Evolutionary conservation across 2,797 vertebrate species (phyloP).

Genomic region (Orestias chungarensis): DNA sequence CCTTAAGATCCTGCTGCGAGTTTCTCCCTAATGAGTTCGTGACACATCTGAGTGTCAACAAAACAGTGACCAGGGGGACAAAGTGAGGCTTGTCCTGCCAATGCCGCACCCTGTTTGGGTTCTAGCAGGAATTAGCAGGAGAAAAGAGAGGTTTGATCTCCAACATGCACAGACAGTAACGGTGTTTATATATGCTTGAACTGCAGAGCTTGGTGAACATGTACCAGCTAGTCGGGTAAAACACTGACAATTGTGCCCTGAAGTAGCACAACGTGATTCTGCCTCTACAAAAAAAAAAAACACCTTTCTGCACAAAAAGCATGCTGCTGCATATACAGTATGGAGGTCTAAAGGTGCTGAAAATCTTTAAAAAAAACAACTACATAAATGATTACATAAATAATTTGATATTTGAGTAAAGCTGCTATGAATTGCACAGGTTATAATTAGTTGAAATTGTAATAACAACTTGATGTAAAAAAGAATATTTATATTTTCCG

Average conservation of each 20-base stretch:
- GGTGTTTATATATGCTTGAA: neutral
- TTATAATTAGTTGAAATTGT: neutral
- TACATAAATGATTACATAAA: neutral
- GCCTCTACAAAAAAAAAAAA: no score
- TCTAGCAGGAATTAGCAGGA: slow-evolving; percentile 23
- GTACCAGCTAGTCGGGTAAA: slow-evolving; percentile 40
- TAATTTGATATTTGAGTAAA: neutral
- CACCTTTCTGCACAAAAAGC: neutral
- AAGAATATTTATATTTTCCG: neutral
- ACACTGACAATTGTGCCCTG: neutral
- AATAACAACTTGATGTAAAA: neutral
- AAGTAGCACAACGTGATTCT: slow-evolving; percentile 3
- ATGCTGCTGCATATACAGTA: neutral
- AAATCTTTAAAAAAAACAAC: neutral
- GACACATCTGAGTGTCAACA: neutral
- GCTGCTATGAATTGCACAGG: neutral
- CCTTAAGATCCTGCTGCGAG: slow-evolving; percentile 17
- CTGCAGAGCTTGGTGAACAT: slow-evolving; percentile 18
- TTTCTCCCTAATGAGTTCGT: slow-evolving; percentile 1
- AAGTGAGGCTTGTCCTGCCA: slow-evolving; percentile 42
- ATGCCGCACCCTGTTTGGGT: slow-evolving; percentile 30
- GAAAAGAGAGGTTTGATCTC: neutral
- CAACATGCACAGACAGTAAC: slow-evolving; percentile 39
- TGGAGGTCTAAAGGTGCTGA: neutral
- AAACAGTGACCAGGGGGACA: slow-evolving; percentile 18